Conservation (phyloP, 2,113 vertebrate species). For the Siniperca knerii region DNA sequence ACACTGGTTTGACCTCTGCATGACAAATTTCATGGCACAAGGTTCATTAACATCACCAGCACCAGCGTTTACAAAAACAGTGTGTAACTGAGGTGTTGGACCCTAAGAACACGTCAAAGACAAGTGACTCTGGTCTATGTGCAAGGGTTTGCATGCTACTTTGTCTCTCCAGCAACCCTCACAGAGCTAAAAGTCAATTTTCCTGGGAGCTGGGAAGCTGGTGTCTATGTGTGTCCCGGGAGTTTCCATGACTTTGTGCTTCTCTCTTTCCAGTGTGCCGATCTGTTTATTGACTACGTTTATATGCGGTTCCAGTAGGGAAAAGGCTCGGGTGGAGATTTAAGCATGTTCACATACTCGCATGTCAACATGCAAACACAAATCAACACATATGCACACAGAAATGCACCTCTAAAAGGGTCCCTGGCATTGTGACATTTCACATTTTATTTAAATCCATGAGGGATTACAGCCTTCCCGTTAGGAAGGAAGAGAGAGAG, state of each 20-base stretch:
- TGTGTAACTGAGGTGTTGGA: background rate
- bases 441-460: conserved; percentile 82
- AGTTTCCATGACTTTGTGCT: conserved; percentile 43
- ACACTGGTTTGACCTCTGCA: conserved; percentile 34
- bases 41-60: conserved; percentile 33
- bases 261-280: conserved; percentile 33
- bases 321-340: conserved; percentile 56
- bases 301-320: conserved; percentile 14
- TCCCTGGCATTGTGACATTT: conserved; percentile 83
- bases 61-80: conserved; percentile 19
- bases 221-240: background rate
- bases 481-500: conserved; percentile 62
- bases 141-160: background rate
- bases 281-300: conserved; percentile 59
- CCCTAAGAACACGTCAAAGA: conserved; percentile 24
- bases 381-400: conserved; percentile 30
- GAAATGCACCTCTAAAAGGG: conserved; percentile 79
- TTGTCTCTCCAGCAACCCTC: conserved; percentile 19
- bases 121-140: conserved; percentile 7
- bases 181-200: conserved; percentile 18
- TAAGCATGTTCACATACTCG: conserved; percentile 49
- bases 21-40: conserved; percentile 21
- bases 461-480: conserved; percentile 78
- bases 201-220: background rate
- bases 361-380: background rate